phyloP scores from a whole-genome alignment of 2,888 invertebrate genomes.

The Tetragonisca angustula region DNA sequence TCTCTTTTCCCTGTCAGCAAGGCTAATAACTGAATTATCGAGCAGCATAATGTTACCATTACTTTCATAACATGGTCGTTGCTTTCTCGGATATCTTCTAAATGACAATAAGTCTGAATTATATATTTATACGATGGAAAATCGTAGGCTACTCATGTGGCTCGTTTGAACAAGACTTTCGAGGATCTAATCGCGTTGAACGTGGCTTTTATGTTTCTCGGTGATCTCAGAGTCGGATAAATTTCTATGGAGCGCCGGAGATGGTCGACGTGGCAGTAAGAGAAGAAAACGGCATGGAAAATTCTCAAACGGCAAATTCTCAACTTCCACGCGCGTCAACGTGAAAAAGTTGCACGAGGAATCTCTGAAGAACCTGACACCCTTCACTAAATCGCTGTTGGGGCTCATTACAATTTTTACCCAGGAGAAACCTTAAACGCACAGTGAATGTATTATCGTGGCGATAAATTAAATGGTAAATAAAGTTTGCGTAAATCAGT shows the following conservation, averaged over 20 bases:
- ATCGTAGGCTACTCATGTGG: background rate
- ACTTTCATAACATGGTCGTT: no score
- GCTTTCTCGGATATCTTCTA: background rate
- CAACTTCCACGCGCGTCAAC: background rate
- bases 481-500: no score
- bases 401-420: slow-evolving; percentile 53
- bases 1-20: slow-evolving; percentile 5
- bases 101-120: background rate
- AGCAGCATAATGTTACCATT: background rate
- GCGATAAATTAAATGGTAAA: no score
- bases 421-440: slow-evolving; percentile 2
- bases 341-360: slow-evolving; percentile 14
- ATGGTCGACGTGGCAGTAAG: background rate
- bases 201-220: background rate
- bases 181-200: no score
- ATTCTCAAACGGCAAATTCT: background rate
- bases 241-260: background rate
- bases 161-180: background rate
- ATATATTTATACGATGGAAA: no score
- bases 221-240: slow-evolving; percentile 4
- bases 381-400: slow-evolving; percentile 66
- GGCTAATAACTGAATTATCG: background rate
- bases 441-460: no score
- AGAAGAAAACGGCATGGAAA: slow-evolving; percentile 9
- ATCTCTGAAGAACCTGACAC: slow-evolving; percentile 38